These are phyloP conservation scores for Sarcophaga bullata DNA, from an alignment of 1,140 invertebrate species.

Conservation along the genomic window DNA sequence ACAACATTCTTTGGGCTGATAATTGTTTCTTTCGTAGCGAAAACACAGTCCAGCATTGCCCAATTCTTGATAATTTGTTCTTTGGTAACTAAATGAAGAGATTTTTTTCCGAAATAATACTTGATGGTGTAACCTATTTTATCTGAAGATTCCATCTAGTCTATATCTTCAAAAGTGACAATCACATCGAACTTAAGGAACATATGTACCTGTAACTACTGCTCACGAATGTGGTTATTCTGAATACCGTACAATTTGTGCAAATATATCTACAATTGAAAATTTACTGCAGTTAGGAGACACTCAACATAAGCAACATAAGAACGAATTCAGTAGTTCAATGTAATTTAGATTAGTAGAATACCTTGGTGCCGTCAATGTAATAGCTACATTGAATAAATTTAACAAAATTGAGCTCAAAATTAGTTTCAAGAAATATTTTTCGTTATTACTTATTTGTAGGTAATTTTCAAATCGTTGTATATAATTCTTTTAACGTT, in stretches of 20 bases:
- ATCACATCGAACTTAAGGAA: background rate
- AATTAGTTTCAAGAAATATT: no score
- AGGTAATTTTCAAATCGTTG: no score
- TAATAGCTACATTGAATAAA: no score
- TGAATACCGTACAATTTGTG: background rate
- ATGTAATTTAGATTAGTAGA: background rate
- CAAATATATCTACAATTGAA: background rate
- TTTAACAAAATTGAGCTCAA: no score
- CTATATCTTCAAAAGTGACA: background rate
- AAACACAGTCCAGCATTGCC: conserved; percentile 10
- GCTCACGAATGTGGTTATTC: background rate
- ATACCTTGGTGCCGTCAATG: no score
- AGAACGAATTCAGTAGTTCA: no score
- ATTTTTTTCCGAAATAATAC: background rate
- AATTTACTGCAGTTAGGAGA: background rate
- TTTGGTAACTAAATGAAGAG: background rate
- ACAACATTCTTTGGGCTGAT: background rate
- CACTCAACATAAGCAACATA: background rate
- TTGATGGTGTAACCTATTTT: background rate
- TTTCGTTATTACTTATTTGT: no score
- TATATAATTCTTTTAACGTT: no score
- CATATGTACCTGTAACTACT: background rate
- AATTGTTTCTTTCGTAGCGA: conserved; percentile 16
- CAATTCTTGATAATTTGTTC: background rate
- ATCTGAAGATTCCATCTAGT: background rate